A percentile compares a stretch with the other conserved stretches of the same genome.
These are phyloP conservation scores for Microdon myrmicae DNA, from an alignment of 2,888 invertebrate species.

Conservation along the genomic window DNA sequence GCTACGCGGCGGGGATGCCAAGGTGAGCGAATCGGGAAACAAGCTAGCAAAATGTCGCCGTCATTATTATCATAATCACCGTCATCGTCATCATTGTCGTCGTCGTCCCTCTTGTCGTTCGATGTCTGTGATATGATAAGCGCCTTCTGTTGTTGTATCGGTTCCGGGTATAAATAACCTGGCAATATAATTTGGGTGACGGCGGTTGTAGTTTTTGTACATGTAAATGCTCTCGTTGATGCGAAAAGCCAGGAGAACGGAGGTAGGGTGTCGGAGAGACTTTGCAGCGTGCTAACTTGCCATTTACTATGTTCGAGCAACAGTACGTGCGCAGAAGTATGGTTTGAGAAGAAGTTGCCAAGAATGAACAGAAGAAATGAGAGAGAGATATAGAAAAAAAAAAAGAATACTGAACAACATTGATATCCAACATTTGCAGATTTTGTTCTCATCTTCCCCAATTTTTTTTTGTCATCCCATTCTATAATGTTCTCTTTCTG, in stretches of 20 bases:
- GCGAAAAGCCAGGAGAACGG: too few relatives aligned
- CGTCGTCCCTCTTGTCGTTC: slow-evolving; percentile 6
- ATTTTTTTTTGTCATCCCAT: too few relatives aligned
- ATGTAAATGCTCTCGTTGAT: too few relatives aligned
- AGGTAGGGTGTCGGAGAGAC: too few relatives aligned
- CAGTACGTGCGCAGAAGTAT: slow-evolving; percentile 47
- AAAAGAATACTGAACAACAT: background rate
- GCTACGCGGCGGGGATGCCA: slow-evolving; percentile 6
- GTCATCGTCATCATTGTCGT: slow-evolving; percentile 17
- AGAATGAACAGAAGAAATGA: slow-evolving; percentile 8
- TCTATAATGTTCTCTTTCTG: too few relatives aligned
- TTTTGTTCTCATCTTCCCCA: background rate
- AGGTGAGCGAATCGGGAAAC: background rate
- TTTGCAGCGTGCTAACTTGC: too few relatives aligned
- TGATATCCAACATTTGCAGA: slow-evolving; percentile 25
- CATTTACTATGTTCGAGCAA: too few relatives aligned
- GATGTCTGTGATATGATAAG: background rate
- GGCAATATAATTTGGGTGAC: too few relatives aligned
- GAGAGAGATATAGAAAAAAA: slow-evolving; percentile 12
- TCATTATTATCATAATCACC: slow-evolving; percentile 5
- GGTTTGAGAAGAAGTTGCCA: slow-evolving; percentile 25
- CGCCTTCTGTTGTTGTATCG: too few relatives aligned
- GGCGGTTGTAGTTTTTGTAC: too few relatives aligned
- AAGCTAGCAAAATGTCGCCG: slow-evolving; percentile 1
- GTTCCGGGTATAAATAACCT: too few relatives aligned